Evolutionary conservation across 2,888 invertebrate species (phyloP), one percentile per base, ranked within the genome.

Genomic region (Mimumesa dahlbomi): DNA sequence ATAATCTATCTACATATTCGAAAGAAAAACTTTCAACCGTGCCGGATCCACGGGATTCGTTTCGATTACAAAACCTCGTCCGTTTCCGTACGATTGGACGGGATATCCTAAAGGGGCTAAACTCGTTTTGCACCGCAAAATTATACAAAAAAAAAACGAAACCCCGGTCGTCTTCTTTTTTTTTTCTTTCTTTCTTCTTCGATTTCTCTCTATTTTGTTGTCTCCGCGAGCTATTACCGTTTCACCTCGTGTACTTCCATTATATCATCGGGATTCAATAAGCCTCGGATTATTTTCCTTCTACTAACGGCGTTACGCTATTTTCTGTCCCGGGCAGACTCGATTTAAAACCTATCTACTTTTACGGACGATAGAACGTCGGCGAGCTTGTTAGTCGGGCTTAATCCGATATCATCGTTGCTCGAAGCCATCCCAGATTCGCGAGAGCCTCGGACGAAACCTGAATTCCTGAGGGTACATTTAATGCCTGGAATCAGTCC

Each of bases 281-380:
- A 73, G 65, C 54, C 45, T 21, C 45, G 66, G 72, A 79, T 77
- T 75, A 75, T 75, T 73, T 77, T 49, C 56, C 59, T 62, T n/a
- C 68, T 43, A 43, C 45, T 66, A 71, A 76, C 77, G 76, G 54
- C 38, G 75, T 75, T 72, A 45, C 54, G 59, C 18, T 43, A 58
- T 45, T 40, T 31, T 13, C 45, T 25, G 45, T 61, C 45, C 50
- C 38, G 22, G 48, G 40, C 40, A 64, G 73, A 69, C 73, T 79
- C 72, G 79, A 75, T 77, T 79, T 69, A 69, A 79, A 77, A 77
- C 62, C 79, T 77, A 79, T 79, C 76, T 76, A 73, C 76, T 69
- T 72, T 59, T 36, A 65, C 66, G 66, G 42, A 56, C 68, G 65
- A 77, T 63, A 66, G 48, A 56, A 46, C 46, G 59, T 54, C 48